These are phyloP conservation scores for Peromyscus leucopus DNA, from an alignment of 2,113 vertebrate species.

Conservation along the genomic window DNA sequence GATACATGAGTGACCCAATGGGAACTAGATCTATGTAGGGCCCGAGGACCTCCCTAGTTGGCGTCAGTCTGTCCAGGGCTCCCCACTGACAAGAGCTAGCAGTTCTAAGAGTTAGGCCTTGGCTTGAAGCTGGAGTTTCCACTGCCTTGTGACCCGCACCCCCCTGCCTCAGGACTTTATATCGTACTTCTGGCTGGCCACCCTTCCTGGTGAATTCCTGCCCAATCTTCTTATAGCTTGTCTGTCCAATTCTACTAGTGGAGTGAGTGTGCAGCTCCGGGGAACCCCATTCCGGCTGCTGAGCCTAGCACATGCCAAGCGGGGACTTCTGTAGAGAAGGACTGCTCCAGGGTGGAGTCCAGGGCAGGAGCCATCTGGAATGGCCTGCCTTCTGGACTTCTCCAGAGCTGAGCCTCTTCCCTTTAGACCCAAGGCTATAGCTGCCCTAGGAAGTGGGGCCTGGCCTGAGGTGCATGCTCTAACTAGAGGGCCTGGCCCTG, in stretches of 20 bases:
- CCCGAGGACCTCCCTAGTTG: background rate
- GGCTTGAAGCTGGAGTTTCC: background rate
- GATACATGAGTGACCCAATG: too few species aligned
- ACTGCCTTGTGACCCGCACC: background rate
- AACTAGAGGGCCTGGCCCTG: background rate
- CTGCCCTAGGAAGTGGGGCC: background rate
- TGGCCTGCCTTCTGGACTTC: background rate
- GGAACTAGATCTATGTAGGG: background rate
- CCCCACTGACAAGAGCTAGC: background rate
- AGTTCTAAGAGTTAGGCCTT: accelerated
- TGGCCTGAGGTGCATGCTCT: background rate
- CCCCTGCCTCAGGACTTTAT: accelerated
- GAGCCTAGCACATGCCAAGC: background rate
- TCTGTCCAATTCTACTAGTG: background rate
- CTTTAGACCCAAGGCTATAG: background rate
- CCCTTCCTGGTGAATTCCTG: background rate
- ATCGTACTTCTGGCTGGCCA: background rate
- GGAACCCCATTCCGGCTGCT: background rate
- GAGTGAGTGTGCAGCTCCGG: accelerated
- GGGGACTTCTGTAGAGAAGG: background rate
- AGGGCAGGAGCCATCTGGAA: background rate
- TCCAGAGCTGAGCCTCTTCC: background rate
- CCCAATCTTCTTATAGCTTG: background rate
- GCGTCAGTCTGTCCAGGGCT: background rate
- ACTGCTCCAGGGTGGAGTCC: accelerated